These are phyloP conservation scores for Poeciliopsis infans DNA, from an alignment of 2,797 vertebrate genomes.

Conservation along the genomic window DNA sequence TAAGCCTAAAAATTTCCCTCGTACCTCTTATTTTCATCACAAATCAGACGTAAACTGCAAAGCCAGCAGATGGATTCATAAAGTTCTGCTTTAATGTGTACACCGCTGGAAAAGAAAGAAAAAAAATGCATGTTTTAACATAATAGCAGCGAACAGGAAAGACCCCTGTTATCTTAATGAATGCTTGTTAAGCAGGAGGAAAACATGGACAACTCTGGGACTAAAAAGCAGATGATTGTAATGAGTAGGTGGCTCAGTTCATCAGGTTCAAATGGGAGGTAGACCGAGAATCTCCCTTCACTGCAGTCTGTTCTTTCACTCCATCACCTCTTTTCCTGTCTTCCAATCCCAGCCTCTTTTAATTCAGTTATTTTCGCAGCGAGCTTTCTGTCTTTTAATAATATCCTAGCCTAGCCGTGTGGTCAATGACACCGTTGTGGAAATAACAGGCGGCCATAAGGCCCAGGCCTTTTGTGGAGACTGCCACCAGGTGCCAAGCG, in stretches of 20 bases:
- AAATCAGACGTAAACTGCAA: slow-evolving; percentile 31
- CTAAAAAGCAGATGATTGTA: slow-evolving; percentile 39
- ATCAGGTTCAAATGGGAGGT: slow-evolving; percentile 32
- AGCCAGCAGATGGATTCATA: slow-evolving; percentile 28
- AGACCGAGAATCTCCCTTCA: slow-evolving; percentile 15
- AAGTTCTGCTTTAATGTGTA: slow-evolving; percentile 43
- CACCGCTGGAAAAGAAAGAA: neutral
- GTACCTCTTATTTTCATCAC: slow-evolving; percentile 17
- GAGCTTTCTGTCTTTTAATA: slow-evolving; percentile 48
- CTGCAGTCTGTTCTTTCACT: slow-evolving; percentile 38
- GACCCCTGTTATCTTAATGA: slow-evolving; percentile 37
- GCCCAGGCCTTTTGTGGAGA: neutral
- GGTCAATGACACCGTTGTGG: neutral
- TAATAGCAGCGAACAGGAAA: slow-evolving; percentile 31
- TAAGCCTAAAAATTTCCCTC: slow-evolving; percentile 14
- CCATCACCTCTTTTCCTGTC: slow-evolving; percentile 31
- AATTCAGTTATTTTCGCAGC: slow-evolving; percentile 27
- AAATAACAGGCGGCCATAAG: neutral
- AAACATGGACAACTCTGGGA: slow-evolving; percentile 16
- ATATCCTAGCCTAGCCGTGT: slow-evolving; percentile 8
- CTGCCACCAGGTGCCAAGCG: neutral
- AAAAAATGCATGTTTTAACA: slow-evolving; percentile 24
- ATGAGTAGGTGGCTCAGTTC: slow-evolving; percentile 38
- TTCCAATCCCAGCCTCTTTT: slow-evolving; percentile 33
- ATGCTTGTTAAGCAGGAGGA: slow-evolving; percentile 38